A percentile compares a stretch with the other conserved stretches of the same genome.
These are phyloP conservation scores for Circaetus cinerascens DNA, from an alignment of 2,113 vertebrate genomes.

Conservation along the genomic window DNA sequence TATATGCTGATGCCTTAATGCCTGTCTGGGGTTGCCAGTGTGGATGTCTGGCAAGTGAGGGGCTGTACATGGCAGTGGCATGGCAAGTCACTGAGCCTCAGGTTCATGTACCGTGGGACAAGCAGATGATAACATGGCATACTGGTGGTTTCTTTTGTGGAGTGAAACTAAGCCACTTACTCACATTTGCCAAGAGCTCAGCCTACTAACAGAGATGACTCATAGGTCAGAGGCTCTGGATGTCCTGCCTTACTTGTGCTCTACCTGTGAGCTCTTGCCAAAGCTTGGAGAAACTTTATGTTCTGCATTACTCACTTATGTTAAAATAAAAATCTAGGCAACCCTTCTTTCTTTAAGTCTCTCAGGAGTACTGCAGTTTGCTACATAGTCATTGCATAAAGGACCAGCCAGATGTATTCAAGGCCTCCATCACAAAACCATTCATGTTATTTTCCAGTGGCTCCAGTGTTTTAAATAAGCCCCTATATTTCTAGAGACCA, in stretches of 20 bases:
- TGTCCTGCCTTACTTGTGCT: not conserved
- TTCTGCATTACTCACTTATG: not conserved
- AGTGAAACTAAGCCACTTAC: not conserved
- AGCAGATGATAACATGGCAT: not conserved
- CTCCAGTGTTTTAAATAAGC: not conserved
- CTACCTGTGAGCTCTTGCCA: not conserved
- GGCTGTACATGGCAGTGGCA: not conserved
- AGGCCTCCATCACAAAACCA: not conserved
- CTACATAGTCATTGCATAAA: not conserved
- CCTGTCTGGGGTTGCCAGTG: not conserved
- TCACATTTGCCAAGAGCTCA: not conserved
- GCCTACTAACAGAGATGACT: not conserved
- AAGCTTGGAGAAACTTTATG: not conserved
- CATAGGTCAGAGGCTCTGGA: not conserved
- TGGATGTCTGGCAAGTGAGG: not conserved
- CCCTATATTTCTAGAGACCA: not conserved
- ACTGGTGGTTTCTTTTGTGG: not conserved
- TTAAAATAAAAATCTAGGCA: not conserved
- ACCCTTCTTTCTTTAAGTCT: not conserved
- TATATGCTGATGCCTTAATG: not conserved
- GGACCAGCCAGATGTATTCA: not conserved
- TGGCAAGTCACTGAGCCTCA: not conserved
- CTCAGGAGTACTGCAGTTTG: not conserved
- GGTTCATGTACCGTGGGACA: accelerated
- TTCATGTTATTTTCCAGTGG: not conserved